Base-by-base conservation (phyloP, 2,888 invertebrate species). In the Meteorus cinctellus region DNA sequence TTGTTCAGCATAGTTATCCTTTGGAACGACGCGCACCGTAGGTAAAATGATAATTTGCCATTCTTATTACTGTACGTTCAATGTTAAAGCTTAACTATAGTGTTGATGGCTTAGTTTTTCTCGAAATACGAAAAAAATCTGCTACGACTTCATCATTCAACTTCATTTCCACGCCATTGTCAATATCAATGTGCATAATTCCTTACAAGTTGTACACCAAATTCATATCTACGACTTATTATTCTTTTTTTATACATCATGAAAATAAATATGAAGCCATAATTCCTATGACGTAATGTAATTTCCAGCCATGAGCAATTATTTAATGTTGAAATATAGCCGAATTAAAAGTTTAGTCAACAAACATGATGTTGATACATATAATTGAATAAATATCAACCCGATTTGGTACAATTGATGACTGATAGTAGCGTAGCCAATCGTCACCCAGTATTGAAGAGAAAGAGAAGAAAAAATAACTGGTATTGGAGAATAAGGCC, bases 21-120 rank as follows among this genome's bases (percentile, higher is more conserved):
- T 84, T 81, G 88, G 88, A 88, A 89, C 85, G 83, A 80, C 81
- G 87, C 84, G 74, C 82, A 77, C 80, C 71, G 78, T 76, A 67
- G 16, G 14, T 27, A 27, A 41, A 45, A 36, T 48, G 4, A 48
- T n/a, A 4, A 48, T n/a, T 24, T 24, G 24, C 24, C 24, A 48
- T n/a, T n/a, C 4, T 4, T n/a, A 48, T 27, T 72, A 41, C 16
- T 12, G 6, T 5, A 34, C 24, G 24, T 24, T 24, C 24, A 3
- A 6, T 34, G n/a, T 31, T 34, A 16, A 72, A 72, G 36, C 45
- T 45, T 62, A 41, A 41, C 27, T 19, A 45, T 27, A 70, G 70
- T 41, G 62, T 60, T 72, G 60, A 62, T 16, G n/a, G n/a, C 48
- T n/a, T n/a, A n/a, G 19, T 72, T 71, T 24, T 27, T 27, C n/a